These are phyloP conservation scores for Xestia xanthographa DNA, from an alignment of 2,888 invertebrate species.

Conservation along the genomic window DNA sequence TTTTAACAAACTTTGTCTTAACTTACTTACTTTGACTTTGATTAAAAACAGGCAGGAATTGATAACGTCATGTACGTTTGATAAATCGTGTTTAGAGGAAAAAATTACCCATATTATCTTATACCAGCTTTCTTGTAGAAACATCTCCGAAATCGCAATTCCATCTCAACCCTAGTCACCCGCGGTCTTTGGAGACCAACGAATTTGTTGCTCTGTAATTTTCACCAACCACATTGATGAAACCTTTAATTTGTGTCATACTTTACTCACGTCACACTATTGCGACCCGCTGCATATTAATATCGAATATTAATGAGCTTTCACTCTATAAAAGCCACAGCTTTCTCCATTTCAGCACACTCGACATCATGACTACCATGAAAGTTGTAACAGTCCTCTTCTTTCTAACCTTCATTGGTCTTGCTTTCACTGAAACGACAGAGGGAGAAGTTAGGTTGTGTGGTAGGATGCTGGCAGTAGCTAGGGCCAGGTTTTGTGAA, in stretches of 20 bases:
- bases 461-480: slow-evolving; percentile 63
- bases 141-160: background rate
- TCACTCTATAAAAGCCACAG: slow-evolving; percentile 63
- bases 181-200: background rate
- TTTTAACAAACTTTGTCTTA: too few relatives aligned
- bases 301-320: slow-evolving; percentile 63
- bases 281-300: slow-evolving; percentile 45
- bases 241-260: slow-evolving; percentile 1
- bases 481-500: slow-evolving; percentile 34
- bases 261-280: slow-evolving; percentile 52
- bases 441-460: slow-evolving; percentile 45
- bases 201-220: background rate
- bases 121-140: background rate
- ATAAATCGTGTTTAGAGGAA: background rate
- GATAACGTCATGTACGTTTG: background rate
- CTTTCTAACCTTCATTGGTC: slow-evolving; percentile 9
- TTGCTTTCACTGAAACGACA: background rate
- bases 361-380: slow-evolving; percentile 38
- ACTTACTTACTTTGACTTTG: too few relatives aligned
- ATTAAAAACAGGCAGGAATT: background rate
- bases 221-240: background rate
- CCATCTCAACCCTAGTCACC: background rate
- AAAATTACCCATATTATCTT: background rate
- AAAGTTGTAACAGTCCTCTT: slow-evolving; percentile 46
- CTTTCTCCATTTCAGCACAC: slow-evolving; percentile 22